Conservation (phyloP, 92 coral and sea anemone genomes). For the Chrysogorgia sp. region DNA sequence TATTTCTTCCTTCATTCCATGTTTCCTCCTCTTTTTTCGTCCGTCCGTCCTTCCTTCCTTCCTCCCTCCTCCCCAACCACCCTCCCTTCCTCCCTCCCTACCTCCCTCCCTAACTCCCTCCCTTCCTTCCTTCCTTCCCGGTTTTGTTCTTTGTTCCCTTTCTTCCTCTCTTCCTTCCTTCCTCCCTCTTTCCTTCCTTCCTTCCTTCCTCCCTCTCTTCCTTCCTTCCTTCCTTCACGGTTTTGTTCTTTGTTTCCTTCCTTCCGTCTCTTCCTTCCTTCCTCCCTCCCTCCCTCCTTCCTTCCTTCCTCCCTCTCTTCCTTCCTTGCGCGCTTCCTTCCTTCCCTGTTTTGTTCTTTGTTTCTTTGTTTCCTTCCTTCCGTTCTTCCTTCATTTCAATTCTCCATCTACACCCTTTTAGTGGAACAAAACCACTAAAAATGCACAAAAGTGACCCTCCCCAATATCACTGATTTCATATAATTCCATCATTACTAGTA, state of each 20-base stretch:
- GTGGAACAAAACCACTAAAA: background rate
- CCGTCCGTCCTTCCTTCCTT: too few species aligned
- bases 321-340: background rate
- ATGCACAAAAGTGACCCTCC: background rate
- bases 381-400: too few species aligned
- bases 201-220: conserved; percentile 12
- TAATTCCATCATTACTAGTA: too few species aligned
- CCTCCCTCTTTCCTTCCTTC: conserved; percentile 1
- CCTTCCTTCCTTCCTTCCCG: background rate
- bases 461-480: too few species aligned
- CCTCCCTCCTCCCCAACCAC: too few species aligned
- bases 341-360: background rate
- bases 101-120: background rate
- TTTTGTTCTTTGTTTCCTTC: background rate
- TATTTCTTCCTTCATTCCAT: background rate
- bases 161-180: background rate
- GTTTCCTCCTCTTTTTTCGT: too few species aligned
- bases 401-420: background rate
- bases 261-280: background rate
- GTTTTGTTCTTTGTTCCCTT: background rate
- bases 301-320: background rate
- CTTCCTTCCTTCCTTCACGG: background rate
- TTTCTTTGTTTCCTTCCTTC: too few species aligned
- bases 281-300: background rate
- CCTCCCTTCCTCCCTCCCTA: too few species aligned